A percentile compares a stretch with the other conserved stretches of the same genome.
Conservation (phyloP, 2,797 vertebrate species). For the Diceros bicornis region DNA sequence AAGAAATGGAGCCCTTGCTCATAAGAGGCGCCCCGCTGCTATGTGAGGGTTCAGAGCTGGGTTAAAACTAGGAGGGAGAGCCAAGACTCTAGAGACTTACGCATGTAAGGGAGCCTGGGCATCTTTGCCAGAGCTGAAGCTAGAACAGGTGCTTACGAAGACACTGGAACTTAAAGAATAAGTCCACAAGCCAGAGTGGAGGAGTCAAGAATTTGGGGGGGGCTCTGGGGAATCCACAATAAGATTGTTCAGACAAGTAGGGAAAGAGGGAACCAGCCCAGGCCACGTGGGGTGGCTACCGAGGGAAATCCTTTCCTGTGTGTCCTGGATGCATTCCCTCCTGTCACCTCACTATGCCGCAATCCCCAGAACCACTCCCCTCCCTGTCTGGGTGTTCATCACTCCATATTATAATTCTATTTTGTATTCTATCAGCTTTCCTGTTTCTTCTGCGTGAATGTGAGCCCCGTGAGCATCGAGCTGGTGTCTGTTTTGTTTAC, state of each 20-base stretch:
- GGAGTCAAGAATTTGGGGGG: no score
- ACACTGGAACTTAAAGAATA: no score
- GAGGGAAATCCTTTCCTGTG: not conserved
- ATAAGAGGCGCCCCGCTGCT: not conserved
- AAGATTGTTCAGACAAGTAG: not conserved
- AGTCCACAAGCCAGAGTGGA: not conserved
- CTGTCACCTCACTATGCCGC: not conserved
- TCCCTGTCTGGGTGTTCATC: not conserved
- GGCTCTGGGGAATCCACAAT: not conserved
- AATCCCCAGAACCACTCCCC: no score
- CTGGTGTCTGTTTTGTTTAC: not conserved
- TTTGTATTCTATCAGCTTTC: not conserved
- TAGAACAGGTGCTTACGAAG: not conserved
- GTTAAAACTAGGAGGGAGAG: not conserved
- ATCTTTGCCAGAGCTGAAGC: not conserved
- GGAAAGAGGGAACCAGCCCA: no score
- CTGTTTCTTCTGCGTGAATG: not conserved
- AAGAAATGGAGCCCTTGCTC: not conserved
- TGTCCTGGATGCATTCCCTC: not conserved
- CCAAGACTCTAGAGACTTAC: no score
- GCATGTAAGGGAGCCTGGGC: not conserved
- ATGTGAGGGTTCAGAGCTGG: not conserved
- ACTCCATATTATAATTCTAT: accelerated
- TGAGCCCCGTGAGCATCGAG: accelerated
- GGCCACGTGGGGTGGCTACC: no score